Evolutionary conservation across 1,140 invertebrate genomes (phyloP).

Genomic region (Heliconius melpomene): DNA sequence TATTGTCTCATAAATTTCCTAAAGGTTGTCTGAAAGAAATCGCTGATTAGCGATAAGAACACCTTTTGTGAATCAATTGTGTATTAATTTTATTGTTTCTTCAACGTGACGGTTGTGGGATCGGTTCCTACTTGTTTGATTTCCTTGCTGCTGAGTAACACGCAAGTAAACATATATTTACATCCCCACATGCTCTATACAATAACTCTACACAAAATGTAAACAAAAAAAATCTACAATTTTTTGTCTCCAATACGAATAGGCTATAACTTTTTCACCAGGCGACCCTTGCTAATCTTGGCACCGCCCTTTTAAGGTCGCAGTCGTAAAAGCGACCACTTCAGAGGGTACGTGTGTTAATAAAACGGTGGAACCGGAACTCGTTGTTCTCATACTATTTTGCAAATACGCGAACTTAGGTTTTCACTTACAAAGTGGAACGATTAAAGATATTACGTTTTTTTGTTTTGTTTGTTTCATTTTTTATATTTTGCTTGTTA

Average conservation of each 20-base stretch:
- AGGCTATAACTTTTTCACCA: conserved; percentile 11
- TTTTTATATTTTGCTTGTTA: not conserved
- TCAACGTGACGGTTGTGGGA: too few relatives aligned
- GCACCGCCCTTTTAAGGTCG: conserved; percentile 15
- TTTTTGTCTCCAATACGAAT: not conserved
- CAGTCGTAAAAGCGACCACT: conserved; percentile 18
- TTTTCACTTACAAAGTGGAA: not conserved
- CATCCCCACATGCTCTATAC: too few relatives aligned
- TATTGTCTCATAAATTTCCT: too few relatives aligned
- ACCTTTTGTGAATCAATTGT: too few relatives aligned
- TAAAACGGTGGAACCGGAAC: not conserved
- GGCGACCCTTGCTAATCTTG: conserved; percentile 3
- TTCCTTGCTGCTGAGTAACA: too few relatives aligned
- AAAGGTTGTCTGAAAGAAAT: too few relatives aligned
- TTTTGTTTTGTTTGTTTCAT: not conserved
- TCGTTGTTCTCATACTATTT: not conserved
- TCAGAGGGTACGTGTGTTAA: not conserved
- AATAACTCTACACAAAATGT: too few relatives aligned
- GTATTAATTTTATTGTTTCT: too few relatives aligned
- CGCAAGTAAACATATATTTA: too few relatives aligned
- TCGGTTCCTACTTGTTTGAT: too few relatives aligned
- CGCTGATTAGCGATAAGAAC: too few relatives aligned
- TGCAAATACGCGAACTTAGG: not conserved
- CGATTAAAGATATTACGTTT: not conserved
- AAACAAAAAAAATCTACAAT: not conserved